phyloP scores from a whole-genome alignment of 2,113 vertebrate species.

The Saimiri boliviensis region DNA sequence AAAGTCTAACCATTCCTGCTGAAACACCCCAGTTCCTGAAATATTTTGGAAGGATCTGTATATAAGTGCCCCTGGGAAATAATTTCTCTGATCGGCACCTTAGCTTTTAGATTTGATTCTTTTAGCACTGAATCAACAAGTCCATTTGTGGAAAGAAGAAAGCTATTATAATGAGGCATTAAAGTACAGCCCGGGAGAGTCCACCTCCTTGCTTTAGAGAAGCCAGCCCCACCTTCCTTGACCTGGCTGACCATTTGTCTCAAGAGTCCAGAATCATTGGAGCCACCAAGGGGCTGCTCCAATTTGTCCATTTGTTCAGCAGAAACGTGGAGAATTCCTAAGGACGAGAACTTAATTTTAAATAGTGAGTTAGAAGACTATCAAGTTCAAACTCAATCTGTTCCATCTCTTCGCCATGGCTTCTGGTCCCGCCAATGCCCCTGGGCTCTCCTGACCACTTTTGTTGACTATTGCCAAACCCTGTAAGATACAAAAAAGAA shows the following conservation, averaged over 20 bases:
- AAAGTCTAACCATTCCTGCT: not conserved
- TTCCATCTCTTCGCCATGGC: not conserved
- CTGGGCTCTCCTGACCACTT: not conserved
- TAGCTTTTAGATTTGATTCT: not conserved
- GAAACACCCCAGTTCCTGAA: not conserved
- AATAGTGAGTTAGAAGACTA: not conserved
- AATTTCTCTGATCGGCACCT: not conserved
- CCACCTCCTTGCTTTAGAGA: not conserved
- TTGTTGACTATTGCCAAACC: not conserved
- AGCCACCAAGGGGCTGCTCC: not conserved
- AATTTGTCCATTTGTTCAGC: not conserved
- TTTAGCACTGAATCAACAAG: not conserved
- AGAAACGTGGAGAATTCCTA: not conserved
- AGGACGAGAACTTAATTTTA: not conserved
- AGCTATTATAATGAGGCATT: not conserved
- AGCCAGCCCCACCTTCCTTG: too few relatives aligned
- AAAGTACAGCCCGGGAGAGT: not conserved
- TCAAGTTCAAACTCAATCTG: not conserved
- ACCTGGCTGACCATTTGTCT: not conserved
- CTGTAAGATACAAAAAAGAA: not conserved
- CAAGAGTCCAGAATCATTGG: not conserved
- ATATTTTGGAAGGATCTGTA: not conserved
- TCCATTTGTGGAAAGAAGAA: not conserved
- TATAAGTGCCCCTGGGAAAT: not conserved
- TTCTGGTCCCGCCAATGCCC: not conserved